Conservation (phyloP, 2,888 invertebrate genomes). For the Branchellion lobata region DNA sequence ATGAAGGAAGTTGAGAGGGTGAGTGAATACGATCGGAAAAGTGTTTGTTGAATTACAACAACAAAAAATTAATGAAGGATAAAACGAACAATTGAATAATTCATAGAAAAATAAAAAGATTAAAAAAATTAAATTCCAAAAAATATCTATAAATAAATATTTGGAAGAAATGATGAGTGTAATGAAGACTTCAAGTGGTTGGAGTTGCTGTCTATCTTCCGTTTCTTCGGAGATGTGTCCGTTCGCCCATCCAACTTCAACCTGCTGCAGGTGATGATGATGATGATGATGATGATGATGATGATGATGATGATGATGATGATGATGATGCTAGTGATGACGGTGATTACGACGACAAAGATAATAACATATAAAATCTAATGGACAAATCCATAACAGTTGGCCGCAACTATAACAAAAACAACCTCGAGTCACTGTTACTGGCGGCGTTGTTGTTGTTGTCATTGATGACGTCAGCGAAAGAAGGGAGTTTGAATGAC, state of each 20-base stretch:
- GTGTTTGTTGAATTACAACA: too few relatives aligned
- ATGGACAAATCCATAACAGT: too few relatives aligned
- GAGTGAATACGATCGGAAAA: too few relatives aligned
- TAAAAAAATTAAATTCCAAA: too few relatives aligned
- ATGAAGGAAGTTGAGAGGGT: too few relatives aligned
- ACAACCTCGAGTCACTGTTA: neutral
- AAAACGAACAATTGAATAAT: too few relatives aligned
- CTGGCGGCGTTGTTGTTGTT: neutral
- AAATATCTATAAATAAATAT: too few relatives aligned
- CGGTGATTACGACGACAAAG: neutral
- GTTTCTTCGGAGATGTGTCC: conserved; percentile 10
- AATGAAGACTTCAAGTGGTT: neutral
- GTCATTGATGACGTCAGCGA: neutral
- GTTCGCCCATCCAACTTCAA: neutral
- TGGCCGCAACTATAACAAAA: too few relatives aligned
- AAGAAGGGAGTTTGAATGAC: neutral
- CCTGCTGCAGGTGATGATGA: neutral
- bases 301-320: neutral
- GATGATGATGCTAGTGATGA: neutral
- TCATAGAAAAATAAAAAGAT: neutral
- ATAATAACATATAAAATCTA: neutral
- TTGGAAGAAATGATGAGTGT: neutral
- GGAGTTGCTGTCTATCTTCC: conserved; percentile 14
- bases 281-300: neutral
- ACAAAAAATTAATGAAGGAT: too few relatives aligned